phyloP scores from a whole-genome alignment of 2,113 vertebrate species.

The Onychorhynchus coronatus region DNA sequence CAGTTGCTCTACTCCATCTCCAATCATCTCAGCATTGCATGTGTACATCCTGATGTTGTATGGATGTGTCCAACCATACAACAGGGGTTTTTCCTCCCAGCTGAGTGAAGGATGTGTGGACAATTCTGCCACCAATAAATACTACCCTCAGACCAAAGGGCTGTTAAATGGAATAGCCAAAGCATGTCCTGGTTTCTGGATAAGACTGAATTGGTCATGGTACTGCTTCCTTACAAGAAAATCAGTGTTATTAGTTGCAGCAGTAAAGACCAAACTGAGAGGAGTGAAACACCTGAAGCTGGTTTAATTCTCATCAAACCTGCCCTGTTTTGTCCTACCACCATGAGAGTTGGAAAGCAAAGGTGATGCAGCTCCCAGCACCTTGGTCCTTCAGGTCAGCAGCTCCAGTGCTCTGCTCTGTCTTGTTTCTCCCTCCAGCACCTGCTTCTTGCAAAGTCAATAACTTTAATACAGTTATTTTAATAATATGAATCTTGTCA shows the following conservation, averaged over 20 bases:
- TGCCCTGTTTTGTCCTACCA: not conserved
- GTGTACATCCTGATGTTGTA: not conserved
- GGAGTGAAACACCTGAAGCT: not conserved
- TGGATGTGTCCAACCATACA: not conserved
- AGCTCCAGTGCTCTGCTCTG: not conserved
- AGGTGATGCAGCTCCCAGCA: not conserved
- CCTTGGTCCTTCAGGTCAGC: not conserved
- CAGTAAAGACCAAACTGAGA: not conserved
- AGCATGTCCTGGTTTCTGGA: not conserved
- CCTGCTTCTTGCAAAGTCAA: not conserved
- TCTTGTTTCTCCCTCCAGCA: not conserved
- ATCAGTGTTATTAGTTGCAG: not conserved
- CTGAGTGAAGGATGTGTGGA: not conserved
- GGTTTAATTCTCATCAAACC: not conserved
- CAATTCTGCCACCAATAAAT: not conserved
- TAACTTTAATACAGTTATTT: not conserved
- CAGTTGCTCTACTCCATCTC: not conserved
- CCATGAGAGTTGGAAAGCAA: not conserved
- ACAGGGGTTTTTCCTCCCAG: not conserved
- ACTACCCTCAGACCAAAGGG: not conserved
- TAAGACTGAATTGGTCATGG: not conserved
- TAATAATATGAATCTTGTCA: not conserved
- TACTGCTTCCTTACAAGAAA: not conserved
- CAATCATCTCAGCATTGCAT: not conserved
- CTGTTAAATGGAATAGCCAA: not conserved